These are phyloP conservation scores for Lepidurus arcticus DNA, from an alignment of 1,140 invertebrate genomes.

Conservation along the genomic window DNA sequence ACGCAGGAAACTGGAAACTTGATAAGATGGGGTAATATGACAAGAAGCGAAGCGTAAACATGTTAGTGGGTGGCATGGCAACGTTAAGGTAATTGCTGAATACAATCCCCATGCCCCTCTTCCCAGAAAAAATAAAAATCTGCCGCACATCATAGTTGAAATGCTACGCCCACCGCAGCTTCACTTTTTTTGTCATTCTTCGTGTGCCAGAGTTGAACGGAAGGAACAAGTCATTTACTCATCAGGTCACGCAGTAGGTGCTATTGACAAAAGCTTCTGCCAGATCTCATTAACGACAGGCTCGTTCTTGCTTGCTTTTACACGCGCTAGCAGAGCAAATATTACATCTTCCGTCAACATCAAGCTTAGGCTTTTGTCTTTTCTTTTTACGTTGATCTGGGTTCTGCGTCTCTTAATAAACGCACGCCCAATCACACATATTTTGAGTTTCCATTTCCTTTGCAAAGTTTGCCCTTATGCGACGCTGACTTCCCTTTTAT, in stretches of 20 bases:
- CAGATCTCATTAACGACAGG: background rate
- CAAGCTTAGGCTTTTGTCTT: background rate
- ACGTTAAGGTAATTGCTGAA: background rate
- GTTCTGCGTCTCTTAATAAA: background rate
- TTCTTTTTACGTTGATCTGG: background rate
- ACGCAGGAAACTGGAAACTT: background rate
- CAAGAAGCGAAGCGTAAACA: background rate
- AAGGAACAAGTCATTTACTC: background rate
- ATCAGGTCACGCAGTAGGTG: background rate
- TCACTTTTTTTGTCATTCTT: background rate
- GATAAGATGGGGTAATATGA: background rate
- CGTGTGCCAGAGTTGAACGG: background rate
- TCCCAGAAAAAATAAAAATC: background rate
- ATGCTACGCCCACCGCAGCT: background rate
- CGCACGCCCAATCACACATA: background rate
- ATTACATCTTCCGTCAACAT: background rate
- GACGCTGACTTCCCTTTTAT: background rate
- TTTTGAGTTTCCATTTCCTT: background rate
- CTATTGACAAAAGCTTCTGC: background rate
- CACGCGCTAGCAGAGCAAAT: background rate
- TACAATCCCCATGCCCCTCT: background rate
- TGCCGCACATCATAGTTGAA: background rate
- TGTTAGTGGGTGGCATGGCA: background rate
- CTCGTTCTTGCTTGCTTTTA: background rate
- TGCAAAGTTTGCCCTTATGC: background rate